Base-by-base conservation (phyloP, 1,140 invertebrate species). In the Leptinotarsa defecta region DNA sequence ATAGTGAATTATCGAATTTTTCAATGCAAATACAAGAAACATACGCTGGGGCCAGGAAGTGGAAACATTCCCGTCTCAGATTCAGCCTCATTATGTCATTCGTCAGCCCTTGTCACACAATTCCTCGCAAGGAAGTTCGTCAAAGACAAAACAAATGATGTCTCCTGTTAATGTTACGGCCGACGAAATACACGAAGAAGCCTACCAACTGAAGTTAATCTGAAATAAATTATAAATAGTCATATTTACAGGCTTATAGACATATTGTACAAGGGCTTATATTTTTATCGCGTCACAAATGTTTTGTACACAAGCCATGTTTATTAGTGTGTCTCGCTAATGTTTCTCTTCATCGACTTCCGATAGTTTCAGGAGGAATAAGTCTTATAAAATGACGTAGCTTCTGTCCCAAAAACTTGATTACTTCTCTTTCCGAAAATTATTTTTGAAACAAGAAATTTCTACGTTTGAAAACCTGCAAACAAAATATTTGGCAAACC, bases 181-280 rank as follows among this genome's bases (percentile, higher is more conserved):
- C 75, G 79, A 72, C 79, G 79, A 81, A 61, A 78, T 79, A 82
- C 80, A 79, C 74, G 76, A 79, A 67, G 77, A 76, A 80, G 72
- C 75, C 24, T 62, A 65, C 22, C 17, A 73, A 77, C 71, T 74
- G 72, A 77, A 76, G 78, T 79, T 79, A 79, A 76, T 68, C 62
- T 74, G 73, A 77, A 81, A 82, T 82, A 82, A 82, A 82, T 82
- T 82, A 82, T 75, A 81, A 76, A 74, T 77, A 77, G 73, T 68
- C 78, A 79, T 82, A 64, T 82, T 81, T 79, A 82, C 71, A 71
- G 71, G 34, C 27, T 65, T 73, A 73, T 65, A 19, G 72, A 74
- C 75, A 79, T 80, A 80, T 78, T 79, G 68, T 81, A 81, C 81
- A 81, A n/a, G 15, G 34, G 34, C 17, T 57, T 57, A 17, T 57